phyloP scores from a whole-genome alignment of 2,797 vertebrate genomes.

The Sternotherus odoratus region DNA sequence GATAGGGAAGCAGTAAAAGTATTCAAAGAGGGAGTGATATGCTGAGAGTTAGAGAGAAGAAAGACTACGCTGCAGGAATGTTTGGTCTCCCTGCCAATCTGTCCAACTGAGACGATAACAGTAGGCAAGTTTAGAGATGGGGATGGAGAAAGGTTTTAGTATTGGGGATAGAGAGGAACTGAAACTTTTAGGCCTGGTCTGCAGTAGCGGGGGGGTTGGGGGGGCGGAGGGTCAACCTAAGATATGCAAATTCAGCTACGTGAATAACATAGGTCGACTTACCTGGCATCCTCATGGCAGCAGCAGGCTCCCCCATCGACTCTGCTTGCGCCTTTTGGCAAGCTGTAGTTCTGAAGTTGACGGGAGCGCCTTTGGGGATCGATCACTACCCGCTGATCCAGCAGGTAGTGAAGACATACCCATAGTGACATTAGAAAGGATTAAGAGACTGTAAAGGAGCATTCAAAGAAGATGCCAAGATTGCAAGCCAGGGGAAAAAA shows the following conservation, averaged over 20 bases:
- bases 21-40: neutral
- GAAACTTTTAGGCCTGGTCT: neutral
- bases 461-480: neutral
- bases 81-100: neutral
- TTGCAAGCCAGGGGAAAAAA: neutral
- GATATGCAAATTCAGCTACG: too few species aligned
- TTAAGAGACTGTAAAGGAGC: neutral
- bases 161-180: neutral
- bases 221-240: too few species aligned
- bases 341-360: too few species aligned
- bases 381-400: too few species aligned
- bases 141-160: neutral
- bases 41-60: neutral
- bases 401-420: too few species aligned
- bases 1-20: neutral
- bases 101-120: fast-evolving
- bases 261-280: too few species aligned
- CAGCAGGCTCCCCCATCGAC: too few species aligned
- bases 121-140: neutral
- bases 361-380: too few species aligned
- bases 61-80: neutral
- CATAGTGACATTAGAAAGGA: neutral
- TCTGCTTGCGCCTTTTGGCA: too few species aligned
- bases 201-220: too few species aligned
- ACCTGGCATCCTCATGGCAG: too few species aligned